Evolutionary conservation across 2,888 invertebrate genomes (phyloP).

Genomic region (Byasa hedistus): DNA sequence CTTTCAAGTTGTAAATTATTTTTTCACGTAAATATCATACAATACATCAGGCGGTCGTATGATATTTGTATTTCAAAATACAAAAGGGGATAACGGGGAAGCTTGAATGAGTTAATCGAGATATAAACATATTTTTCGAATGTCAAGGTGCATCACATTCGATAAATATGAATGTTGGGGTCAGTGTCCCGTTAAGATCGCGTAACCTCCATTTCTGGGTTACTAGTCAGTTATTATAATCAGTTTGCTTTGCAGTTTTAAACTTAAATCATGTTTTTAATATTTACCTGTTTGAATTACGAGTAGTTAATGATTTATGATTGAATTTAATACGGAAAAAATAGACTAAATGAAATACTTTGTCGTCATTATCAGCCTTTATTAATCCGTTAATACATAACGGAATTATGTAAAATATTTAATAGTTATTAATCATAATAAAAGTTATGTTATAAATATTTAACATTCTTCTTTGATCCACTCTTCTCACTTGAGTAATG

Average conservation of each 20-base stretch:
- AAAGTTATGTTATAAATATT: too few relatives aligned
- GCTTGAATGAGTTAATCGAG: constrained; percentile 8
- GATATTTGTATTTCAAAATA: constrained; percentile 6
- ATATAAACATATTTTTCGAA: constrained; percentile 14
- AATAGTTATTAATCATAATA: too few relatives aligned
- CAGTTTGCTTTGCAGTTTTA: constrained; percentile 13
- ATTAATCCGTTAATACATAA: too few relatives aligned
- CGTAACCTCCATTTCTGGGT: constrained; percentile 26
- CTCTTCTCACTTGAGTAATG: too few relatives aligned
- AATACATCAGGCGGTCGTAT: constrained; percentile 3
- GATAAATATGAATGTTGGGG: constrained; percentile 16
- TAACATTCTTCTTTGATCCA: too few relatives aligned
- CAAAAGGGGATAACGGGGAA: constrained; percentile 10
- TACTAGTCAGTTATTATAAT: constrained; percentile 12
- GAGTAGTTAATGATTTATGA: constrained; percentile 3
- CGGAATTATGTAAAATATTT: too few relatives aligned
- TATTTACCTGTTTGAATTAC: constrained; percentile 17
- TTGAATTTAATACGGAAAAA: neutral
- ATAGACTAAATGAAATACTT: too few relatives aligned
- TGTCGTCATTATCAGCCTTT: neutral
- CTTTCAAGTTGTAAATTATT: constrained; percentile 32
- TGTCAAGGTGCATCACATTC: constrained; percentile 25
- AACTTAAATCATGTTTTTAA: constrained; percentile 3
- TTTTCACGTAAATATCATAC: constrained; percentile 12
- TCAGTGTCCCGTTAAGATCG: constrained; percentile 20